A percentile compares a stretch with the other conserved stretches of the same genome.
These are phyloP conservation scores for Rhea pennata DNA, from an alignment of 2,113 vertebrate genomes.

Conservation along the genomic window DNA sequence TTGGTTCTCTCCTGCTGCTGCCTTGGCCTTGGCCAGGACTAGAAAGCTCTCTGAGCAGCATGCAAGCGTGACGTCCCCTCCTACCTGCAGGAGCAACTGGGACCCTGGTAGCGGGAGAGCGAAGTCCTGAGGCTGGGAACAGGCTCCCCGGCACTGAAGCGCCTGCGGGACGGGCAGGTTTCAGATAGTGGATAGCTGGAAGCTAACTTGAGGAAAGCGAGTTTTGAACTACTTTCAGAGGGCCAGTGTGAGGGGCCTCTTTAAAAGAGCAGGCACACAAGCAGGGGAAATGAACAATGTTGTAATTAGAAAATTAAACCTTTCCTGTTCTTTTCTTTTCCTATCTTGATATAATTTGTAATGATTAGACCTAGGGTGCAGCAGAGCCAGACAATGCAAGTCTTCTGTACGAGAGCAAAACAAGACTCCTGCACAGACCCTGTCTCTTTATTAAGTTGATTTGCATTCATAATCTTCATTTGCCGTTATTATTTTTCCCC, in stretches of 20 bases:
- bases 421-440: slow-evolving; percentile 54
- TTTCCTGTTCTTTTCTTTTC: slow-evolving; percentile 5
- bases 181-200: rapidly evolving
- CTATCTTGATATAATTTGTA: background rate
- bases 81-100: rapidly evolving
- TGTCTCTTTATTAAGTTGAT: slow-evolving; percentile 64
- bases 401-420: slow-evolving; percentile 37
- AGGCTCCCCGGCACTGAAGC: rapidly evolving
- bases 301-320: slow-evolving; percentile 28
- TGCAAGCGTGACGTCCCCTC: rapidly evolving
- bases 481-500: slow-evolving; percentile 67
- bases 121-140: too few species aligned
- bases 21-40: background rate
- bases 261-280: background rate
- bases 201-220: background rate
- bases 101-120: rapidly evolving
- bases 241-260: background rate
- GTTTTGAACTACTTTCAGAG: background rate
- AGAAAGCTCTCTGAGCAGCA: background rate
- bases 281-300: background rate
- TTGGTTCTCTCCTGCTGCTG: background rate
- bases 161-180: rapidly evolving
- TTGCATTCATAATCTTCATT: slow-evolving; percentile 74
- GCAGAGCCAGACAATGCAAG: background rate
- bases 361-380: slow-evolving; percentile 21